phyloP scores from a whole-genome alignment of 2,888 invertebrate genomes.

The Pachycephus smyrnensis region DNA sequence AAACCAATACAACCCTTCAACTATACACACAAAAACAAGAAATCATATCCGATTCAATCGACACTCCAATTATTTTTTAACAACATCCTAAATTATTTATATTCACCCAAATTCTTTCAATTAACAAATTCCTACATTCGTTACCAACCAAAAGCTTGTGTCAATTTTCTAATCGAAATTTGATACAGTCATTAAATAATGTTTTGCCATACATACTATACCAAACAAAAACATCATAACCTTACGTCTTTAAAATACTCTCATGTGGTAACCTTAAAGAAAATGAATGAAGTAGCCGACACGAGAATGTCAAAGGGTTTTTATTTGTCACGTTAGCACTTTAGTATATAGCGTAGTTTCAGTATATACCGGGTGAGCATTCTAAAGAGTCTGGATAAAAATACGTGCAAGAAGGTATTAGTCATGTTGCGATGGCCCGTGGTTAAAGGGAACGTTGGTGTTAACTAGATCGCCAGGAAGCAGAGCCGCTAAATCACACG shows the following conservation, averaged over 20 bases:
- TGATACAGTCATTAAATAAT: background rate
- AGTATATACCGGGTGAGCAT: background rate
- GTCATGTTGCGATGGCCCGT: slow-evolving; percentile 38
- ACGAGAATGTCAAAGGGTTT: background rate
- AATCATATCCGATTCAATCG: too few species aligned
- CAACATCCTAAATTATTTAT: too few species aligned
- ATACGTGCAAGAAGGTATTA: slow-evolving; percentile 53
- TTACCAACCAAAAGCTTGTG: too few species aligned
- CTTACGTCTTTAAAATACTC: background rate
- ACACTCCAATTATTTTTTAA: too few species aligned
- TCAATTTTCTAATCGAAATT: too few species aligned
- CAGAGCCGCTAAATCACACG: slow-evolving; percentile 52
- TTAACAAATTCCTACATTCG: too few species aligned
- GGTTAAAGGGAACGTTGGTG: slow-evolving; percentile 26
- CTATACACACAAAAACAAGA: too few species aligned
- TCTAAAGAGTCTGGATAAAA: slow-evolving; percentile 47
- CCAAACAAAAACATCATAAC: background rate
- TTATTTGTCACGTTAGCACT: background rate
- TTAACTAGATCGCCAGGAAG: slow-evolving; percentile 60
- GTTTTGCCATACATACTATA: background rate
- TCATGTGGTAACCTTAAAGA: background rate
- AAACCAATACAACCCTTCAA: background rate
- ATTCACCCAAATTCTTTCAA: too few species aligned
- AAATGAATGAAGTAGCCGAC: background rate
- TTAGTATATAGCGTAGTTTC: background rate